Base-by-base conservation (phyloP, 2,113 vertebrate species). In the Bufo bufo region DNA sequence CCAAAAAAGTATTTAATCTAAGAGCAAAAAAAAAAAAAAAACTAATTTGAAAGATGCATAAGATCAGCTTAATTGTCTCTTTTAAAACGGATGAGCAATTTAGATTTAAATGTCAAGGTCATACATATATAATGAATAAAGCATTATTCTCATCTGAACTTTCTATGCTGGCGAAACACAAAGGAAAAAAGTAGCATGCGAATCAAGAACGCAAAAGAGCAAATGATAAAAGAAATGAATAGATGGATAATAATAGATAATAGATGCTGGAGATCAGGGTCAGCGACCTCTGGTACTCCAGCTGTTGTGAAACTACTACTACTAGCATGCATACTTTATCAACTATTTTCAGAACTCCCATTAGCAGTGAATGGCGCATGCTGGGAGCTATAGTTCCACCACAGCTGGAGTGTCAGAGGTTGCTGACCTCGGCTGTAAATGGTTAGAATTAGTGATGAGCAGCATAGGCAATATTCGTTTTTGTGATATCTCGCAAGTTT, bases 71-170 rank as follows among this genome's bases (percentile, higher is more conserved):
- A 80, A 80, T 80, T 80, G 77, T 43, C 77, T 58, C 50, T 58
- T 43, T 80, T 54, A 54, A 59, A 80, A 80, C 58, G 54, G 52
- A 80, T 80, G 77, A 80, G 77, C 52, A 80, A 61, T 89, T 61
- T 77, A 61, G 54, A 81, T 61, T 81, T 81, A 81, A 81, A 81
- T 81, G 78, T 56, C 78, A 81, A 81, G 78, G 78, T 81, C 33
- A 81, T 61, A 59, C 14, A 23, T 61, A 33, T 61, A 81, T 54
- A 61, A 81, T 81, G 78, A 81, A 81, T 43, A 61, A 43, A 61
- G 78, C 14, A 81, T 81, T 81, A 59, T 81, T 81, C 78, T 81
- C 72, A 19, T 49, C 47, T 75, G 72, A 74, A 74, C 43, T 47
- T 74, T 74, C 77, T 79, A 33, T 17, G 54, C 78, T 61, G 33